Evolutionary conservation across 2,888 invertebrate species (phyloP).

Genomic region (Phyllotreta striolata): DNA sequence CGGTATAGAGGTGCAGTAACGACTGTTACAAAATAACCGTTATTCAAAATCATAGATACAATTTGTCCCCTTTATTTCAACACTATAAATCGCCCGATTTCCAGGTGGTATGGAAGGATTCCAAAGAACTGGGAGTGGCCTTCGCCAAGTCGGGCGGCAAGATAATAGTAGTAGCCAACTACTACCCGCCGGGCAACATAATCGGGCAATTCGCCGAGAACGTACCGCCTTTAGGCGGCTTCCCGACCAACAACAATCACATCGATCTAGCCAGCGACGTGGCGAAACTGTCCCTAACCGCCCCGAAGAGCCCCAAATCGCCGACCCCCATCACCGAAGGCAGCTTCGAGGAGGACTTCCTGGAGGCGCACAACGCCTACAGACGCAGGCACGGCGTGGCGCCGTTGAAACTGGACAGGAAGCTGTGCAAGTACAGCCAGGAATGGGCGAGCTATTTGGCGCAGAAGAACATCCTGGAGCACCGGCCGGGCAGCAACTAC

Average conservation of each 20-base stretch:
- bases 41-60: too few relatives aligned
- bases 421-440: constrained; percentile 72
- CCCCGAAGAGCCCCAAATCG: constrained; percentile 23
- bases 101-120: constrained; percentile 78
- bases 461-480: constrained; percentile 72
- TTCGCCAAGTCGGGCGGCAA: constrained; percentile 73
- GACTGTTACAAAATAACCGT: too few relatives aligned
- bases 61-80: too few relatives aligned
- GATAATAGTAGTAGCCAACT: constrained; percentile 87
- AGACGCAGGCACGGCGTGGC: constrained; percentile 74
- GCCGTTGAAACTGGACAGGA: constrained; percentile 70
- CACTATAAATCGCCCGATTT: not conserved
- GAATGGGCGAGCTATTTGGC: constrained; percentile 78
- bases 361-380: constrained; percentile 79
- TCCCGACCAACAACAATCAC: constrained; percentile 57
- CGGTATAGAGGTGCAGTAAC: too few relatives aligned
- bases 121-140: constrained; percentile 78
- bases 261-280: constrained; percentile 49
- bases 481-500: constrained; percentile 78
- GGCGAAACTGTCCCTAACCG: constrained; percentile 52
- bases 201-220: constrained; percentile 76
- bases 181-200: constrained; percentile 85
- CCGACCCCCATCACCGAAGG: constrained; percentile 50
- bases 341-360: constrained; percentile 74
- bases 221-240: constrained; percentile 68